Percentiles rank a stretch among this genome's conserved stretches.
phyloP scores from a whole-genome alignment of 2,888 invertebrate species.

The Ametastegia equiseti region DNA sequence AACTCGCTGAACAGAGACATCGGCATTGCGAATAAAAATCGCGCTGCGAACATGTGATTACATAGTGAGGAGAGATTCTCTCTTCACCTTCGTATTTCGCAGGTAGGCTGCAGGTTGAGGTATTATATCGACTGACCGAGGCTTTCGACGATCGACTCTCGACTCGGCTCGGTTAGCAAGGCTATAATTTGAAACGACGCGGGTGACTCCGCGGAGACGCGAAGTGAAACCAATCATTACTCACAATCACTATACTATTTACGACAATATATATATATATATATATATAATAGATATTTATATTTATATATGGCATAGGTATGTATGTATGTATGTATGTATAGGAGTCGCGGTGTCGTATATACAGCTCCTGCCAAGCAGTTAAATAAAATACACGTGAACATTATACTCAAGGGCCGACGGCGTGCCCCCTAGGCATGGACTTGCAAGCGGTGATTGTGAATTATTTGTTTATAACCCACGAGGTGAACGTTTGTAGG shows the following conservation, averaged over 20 bases:
- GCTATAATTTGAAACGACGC: constrained; percentile 19
- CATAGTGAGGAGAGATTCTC: too few relatives aligned
- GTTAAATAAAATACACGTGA: constrained; percentile 16
- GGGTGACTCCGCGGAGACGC: constrained; percentile 22
- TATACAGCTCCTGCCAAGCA: too few relatives aligned
- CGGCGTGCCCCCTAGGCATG: constrained; percentile 16
- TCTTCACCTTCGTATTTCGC: too few relatives aligned
- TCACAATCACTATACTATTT: constrained; percentile 40
- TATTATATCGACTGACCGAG: too few relatives aligned
- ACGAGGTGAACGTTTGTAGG: constrained; percentile 12
- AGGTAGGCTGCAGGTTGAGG: too few relatives aligned
- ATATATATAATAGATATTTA: too few relatives aligned
- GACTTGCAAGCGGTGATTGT: constrained; percentile 26
- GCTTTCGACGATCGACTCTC: not conserved
- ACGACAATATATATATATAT: not conserved
- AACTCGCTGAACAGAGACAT: too few relatives aligned
- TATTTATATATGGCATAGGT: too few relatives aligned
- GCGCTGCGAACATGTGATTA: too few relatives aligned
- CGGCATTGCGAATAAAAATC: too few relatives aligned
- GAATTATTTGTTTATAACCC: constrained; percentile 32
- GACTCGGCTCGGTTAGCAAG: not conserved
- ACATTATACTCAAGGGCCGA: constrained; percentile 1
- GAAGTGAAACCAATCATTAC: constrained; percentile 37
- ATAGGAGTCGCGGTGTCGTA: not conserved
- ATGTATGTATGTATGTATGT: too few relatives aligned